Evolutionary conservation across 1,140 invertebrate species (phyloP), one percentile per base, ranked within the genome.

Genomic region (Caenorhabditis remanei): DNA sequence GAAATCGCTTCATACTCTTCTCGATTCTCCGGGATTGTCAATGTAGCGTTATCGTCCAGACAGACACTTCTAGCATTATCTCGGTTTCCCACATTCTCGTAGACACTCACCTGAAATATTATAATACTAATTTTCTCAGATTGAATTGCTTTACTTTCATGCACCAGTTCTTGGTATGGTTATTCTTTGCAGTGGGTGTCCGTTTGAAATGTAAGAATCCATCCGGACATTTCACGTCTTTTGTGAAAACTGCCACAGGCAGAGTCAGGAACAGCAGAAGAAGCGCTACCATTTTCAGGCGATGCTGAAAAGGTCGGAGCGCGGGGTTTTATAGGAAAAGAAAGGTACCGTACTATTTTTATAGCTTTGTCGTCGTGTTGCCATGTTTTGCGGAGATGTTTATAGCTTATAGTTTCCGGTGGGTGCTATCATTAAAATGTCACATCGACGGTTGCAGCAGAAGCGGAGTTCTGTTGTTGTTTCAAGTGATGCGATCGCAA

Each of bases 121-220:
- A 46, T 2, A 61, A 61, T 32, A 32, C 1, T 32, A 32, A 32
- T 32, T 32, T 32, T 32, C 32, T 32, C 0, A 32, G 32, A 32
- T 32, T 32, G 32, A 32, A 32, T 32, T 1, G 32, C 32, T 40
- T 46, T 19, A 71, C 65, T 16, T 14, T 41, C 8, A 71, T 16
- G 14, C 65, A 71, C 65, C 65, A 71, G 5, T 46, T 4, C 40
- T 46, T 71, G 13, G 65, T 71, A 71, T 43, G 41, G 41, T 71
- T 71, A 71, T 71, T 71, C 4, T 71, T 71, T 4, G 41, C 40
- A 4, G 65, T 71, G 4, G 65, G 40, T 6, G 40, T 71, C 5
- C 65, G 21, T 8, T 71, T 46, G 41, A 71, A 43, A 4, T 19
- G 41, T 13, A 7, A 4, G 19, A 71, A 71, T 2, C 24, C 41